Base-by-base conservation (phyloP, 2,888 invertebrate genomes). In the Choreutis nemorana region DNA sequence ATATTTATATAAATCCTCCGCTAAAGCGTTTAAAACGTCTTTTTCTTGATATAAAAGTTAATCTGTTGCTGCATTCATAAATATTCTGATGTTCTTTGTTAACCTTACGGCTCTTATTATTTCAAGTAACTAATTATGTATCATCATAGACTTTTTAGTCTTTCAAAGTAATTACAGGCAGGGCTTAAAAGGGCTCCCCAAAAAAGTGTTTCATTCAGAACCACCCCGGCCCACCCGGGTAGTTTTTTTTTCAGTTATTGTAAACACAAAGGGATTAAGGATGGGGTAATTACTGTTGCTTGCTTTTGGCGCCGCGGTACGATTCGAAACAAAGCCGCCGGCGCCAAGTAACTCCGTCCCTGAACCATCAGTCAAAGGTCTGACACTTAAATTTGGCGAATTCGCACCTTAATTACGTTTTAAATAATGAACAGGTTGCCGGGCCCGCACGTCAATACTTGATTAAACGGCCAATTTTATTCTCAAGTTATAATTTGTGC, bases 371-470 rank as follows among this genome's bases (percentile, higher is more conserved):
- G 44, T 63, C 62, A 62, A 56, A 55, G 37, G 28, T 48, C 54
- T 54, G 57, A 55, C 55, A 45, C 33, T 35, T 31, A 48, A 52
- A 60, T 58, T 58, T 55, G 53, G 48, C 55, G 44, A 53, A 55
- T 53, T 52, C 44, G 45, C 45, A 41, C 44, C 40, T 26, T 26
- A 15, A 26, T 26, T 14, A 8, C 14, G 6, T n/a, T 15, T 15
- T 26, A 5, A 42, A 44, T 48, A 48, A 53, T 53, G 37, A 39
- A 39, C 29, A 45, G 43, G 47, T 48, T 44, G 44, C 4, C 43
- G 34, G 37, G 40, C 42, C 40, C 46, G n/a, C 45, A 41, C 41
- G 40, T 41, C 33, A 44, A 37, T 37, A 28, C 35, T 26, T 42
- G 45, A 45, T 50, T 45, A 42, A 46, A 38, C 42, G 50, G 37